phyloP scores from a whole-genome alignment of 2,797 vertebrate species.

The Corythornis leucogaster region DNA sequence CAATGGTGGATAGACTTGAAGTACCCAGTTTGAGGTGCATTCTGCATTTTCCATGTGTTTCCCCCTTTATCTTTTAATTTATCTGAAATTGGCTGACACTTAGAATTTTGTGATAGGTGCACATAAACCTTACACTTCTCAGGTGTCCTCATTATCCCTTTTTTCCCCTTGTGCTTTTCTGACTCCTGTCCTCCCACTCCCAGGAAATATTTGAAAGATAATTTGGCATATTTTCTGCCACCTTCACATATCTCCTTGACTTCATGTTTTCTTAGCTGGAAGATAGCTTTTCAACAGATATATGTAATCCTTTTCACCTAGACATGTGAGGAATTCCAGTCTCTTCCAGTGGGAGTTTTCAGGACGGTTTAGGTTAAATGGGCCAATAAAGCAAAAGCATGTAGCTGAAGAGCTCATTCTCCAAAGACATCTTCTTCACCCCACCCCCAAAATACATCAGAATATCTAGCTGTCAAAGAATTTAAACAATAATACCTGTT shows the following conservation, averaged over 20 bases:
- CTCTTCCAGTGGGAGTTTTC: constrained; percentile 74
- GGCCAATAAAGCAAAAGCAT: constrained; percentile 59
- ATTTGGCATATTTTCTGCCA: constrained; percentile 63
- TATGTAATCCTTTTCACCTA: constrained; percentile 63
- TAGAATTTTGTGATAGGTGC: not conserved
- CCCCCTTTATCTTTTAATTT: not conserved
- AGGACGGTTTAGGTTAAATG: constrained; percentile 73
- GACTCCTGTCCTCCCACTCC: constrained; percentile 45
- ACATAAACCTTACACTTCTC: not conserved
- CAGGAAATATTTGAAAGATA: constrained; percentile 65
- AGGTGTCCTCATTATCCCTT: constrained; percentile 11
- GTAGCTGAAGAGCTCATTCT: constrained; percentile 48
- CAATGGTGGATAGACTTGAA: not conserved
- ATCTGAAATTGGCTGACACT: not conserved
- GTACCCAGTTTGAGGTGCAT: not conserved
- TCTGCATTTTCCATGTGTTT: not conserved
- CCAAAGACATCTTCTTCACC: not conserved
- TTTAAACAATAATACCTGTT: constrained; percentile 46
- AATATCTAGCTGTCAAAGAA: constrained; percentile 64
- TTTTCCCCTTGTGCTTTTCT: not conserved
- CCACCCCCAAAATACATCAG: not conserved
- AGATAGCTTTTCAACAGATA: constrained; percentile 59
- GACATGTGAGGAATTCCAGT: constrained; percentile 69
- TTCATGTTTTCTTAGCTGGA: constrained; percentile 73
- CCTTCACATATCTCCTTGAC: constrained; percentile 49